These are phyloP conservation scores for Notarius quadriscutis DNA, from an alignment of 2,113 vertebrate genomes.

Conservation along the genomic window DNA sequence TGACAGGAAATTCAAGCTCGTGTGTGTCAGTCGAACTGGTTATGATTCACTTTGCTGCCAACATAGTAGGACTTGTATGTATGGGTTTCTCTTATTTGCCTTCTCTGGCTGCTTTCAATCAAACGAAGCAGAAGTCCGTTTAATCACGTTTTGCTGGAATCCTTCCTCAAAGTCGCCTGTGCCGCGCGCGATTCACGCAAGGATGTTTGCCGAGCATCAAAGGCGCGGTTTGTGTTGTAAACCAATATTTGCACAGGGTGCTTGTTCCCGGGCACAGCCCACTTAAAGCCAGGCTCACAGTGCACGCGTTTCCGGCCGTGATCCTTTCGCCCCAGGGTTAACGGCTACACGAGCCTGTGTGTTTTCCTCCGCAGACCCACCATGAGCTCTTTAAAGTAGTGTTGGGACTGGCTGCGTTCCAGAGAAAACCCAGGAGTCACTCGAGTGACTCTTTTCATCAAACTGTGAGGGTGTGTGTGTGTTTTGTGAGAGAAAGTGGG, in stretches of 20 bases:
- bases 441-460: conserved; percentile 49
- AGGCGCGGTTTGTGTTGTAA: conserved; percentile 62
- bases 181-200: conserved; percentile 74
- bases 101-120: neutral
- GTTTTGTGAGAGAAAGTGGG: conserved; percentile 5
- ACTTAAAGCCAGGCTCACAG: conserved; percentile 37
- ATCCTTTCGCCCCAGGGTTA: conserved; percentile 8
- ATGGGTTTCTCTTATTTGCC: neutral
- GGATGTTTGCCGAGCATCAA: conserved; percentile 63
- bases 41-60: neutral
- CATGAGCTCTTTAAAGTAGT: conserved; percentile 44
- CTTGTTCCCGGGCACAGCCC: conserved; percentile 47
- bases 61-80: neutral
- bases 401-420: conserved; percentile 41
- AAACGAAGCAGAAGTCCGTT: conserved; percentile 26
- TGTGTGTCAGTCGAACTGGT: neutral
- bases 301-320: conserved; percentile 36
- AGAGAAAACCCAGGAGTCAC: conserved; percentile 51
- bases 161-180: conserved; percentile 22
- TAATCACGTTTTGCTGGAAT: conserved; percentile 22
- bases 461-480: conserved; percentile 5
- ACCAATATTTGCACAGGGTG: conserved; percentile 71
- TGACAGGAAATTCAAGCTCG: neutral
- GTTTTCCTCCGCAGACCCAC: conserved; percentile 16
- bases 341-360: neutral